Evolutionary conservation across 2,888 invertebrate species (phyloP), one percentile per base, ranked within the genome.

Genomic region (Eumacrocentrus americanus): DNA sequence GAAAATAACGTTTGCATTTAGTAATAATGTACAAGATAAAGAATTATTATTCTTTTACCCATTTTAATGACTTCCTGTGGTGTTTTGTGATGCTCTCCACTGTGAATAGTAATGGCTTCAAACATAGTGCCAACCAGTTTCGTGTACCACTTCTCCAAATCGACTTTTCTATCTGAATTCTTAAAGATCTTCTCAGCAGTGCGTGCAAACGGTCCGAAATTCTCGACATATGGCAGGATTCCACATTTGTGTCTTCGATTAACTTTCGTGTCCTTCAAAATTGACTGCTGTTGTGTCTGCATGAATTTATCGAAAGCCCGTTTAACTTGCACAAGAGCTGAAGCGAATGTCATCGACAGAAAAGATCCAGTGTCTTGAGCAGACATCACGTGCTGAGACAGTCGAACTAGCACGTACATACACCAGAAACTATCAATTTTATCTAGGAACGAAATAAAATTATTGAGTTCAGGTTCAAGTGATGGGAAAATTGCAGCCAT

Each of bases 371-470:
- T 86, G 78, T 93, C 91, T 82, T 94, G 90, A 0, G 93, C 91
- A 23, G 92, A 91, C 87, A 95, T 90, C 22, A 96, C 96, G 77
- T 98, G 96, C 74, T 94, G 91, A 66, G 94, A 94, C 72, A 96
- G 85, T 68, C 93, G 88, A 11, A 97, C 97, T 74, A 98, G 84
- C 63, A 96, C 92, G 70, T 95, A 94, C 87, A 98, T 92, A 54
- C 94, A 95, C 79, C 95, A 95, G 81, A 95, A 94, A 70, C 90
- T 90, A 81, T 97, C 95, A 72, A 91, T 87, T 72, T 90, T 89
- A 81, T 95, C 96, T 69, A 94, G 90, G 77, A 91, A 89, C 44
- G 88, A 86, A 63, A 98, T 91, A 72, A 98, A 94, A 73, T 87
- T 88, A 60, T 91, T 88, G 61, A 98, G 83, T 80, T 97, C 95